Conservation (phyloP, 2,797 vertebrate species). For the Phrynocephalus vlangalii region DNA sequence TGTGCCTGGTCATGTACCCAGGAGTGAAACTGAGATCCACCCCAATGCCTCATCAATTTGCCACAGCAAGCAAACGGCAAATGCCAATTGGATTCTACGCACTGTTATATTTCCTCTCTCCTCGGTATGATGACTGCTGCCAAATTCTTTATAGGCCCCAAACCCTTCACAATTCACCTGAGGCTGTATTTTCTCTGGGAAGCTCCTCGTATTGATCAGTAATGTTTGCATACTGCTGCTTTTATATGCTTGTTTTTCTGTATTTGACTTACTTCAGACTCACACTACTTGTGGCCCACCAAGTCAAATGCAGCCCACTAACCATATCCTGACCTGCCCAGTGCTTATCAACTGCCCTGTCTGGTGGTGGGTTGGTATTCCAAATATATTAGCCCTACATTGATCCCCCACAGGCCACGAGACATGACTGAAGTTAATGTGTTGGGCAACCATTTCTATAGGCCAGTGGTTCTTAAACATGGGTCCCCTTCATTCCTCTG, state of each 20-base stretch:
- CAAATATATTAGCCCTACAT: neutral
- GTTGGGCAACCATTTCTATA: neutral
- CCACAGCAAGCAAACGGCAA: too few species aligned
- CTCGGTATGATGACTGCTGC: neutral
- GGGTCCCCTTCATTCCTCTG: too few species aligned
- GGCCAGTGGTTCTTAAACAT: too few species aligned
- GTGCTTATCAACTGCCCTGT: neutral
- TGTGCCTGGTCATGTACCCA: too few species aligned
- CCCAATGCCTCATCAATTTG: too few species aligned
- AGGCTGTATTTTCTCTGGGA: neutral
- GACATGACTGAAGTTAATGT: neutral
- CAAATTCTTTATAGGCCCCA: neutral
- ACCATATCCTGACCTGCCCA: neutral
- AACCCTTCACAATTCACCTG: neutral
- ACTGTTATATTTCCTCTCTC: too few species aligned
- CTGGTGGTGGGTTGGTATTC: neutral
- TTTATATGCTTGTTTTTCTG: neutral
- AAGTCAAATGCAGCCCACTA: neutral
- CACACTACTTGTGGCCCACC: neutral
- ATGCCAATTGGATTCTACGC: too few species aligned
- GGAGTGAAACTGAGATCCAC: too few species aligned
- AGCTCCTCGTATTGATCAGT: too few species aligned
- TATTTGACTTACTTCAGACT: neutral
- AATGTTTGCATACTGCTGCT: neutral
- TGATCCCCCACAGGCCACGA: neutral